Percentiles rank a stretch among this genome's conserved stretches.
Evolutionary conservation across 30 jellyfish, hydroid and myxozoan species (phyloP).

Genomic region (Aurelia sp.): DNA sequence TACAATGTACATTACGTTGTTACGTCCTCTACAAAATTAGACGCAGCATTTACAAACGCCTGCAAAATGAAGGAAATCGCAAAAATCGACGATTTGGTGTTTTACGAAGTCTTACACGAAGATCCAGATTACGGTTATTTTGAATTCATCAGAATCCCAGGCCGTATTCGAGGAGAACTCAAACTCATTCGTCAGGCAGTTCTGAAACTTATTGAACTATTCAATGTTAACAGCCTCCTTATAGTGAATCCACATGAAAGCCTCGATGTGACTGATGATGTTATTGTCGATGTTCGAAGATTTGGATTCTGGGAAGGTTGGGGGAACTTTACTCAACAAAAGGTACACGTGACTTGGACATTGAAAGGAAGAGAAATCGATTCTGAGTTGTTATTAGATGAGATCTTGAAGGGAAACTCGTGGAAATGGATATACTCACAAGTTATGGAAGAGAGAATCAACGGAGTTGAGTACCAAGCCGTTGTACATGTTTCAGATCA

Average conservation of each 20-base stretch:
- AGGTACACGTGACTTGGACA: slow-evolving; percentile 62
- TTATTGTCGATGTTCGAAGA: slow-evolving; percentile 63
- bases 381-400: slow-evolving; percentile 40
- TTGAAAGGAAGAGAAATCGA: slow-evolving; percentile 42
- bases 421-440: slow-evolving; percentile 75
- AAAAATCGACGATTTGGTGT: slow-evolving; percentile 60
- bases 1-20: slow-evolving; percentile 77
- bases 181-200: slow-evolving; percentile 79
- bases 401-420: slow-evolving; percentile 37
- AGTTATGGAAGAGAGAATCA: slow-evolving; percentile 74
- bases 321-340: neutral
- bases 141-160: slow-evolving; percentile 81
- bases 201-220: slow-evolving; percentile 59
- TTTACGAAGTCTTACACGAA: slow-evolving; percentile 70
- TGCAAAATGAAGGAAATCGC: slow-evolving; percentile 61
- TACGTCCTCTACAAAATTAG: slow-evolving; percentile 39
- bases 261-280: slow-evolving; percentile 11
- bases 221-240: slow-evolving; percentile 71
- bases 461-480: slow-evolving; percentile 73
- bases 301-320: slow-evolving; percentile 23
- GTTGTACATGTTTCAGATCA: slow-evolving; percentile 68
- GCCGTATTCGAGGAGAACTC: slow-evolving; percentile 77
- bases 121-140: slow-evolving; percentile 83
- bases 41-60: slow-evolving; percentile 21
- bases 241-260: slow-evolving; percentile 68